phyloP scores from a whole-genome alignment of 2,113 vertebrate genomes.

The Rostratula benghalensis region DNA sequence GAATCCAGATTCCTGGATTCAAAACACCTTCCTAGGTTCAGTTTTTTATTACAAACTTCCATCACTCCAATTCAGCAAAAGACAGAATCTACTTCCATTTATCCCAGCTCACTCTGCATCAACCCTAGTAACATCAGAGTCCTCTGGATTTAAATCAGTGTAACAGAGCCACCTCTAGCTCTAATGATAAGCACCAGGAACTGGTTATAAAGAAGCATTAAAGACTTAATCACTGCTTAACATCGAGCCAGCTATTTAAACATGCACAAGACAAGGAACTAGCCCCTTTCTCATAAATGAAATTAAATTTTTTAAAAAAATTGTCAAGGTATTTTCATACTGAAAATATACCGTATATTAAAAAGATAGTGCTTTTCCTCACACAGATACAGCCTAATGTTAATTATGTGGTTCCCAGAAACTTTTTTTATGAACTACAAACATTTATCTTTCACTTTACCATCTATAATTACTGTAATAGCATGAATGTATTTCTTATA shows the following conservation, averaged over 20 bases:
- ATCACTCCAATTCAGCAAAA: neutral
- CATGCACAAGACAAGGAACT: neutral
- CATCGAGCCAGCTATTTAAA: neutral
- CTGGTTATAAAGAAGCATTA: neutral
- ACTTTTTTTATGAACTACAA: neutral
- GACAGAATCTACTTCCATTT: neutral
- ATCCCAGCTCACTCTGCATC: neutral
- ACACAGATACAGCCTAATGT: neutral
- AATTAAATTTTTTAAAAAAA: neutral
- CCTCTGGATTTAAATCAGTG: neutral
- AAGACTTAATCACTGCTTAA: neutral
- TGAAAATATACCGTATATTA: neutral
- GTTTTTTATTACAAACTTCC: neutral
- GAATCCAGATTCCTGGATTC: neutral
- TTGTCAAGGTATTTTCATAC: neutral
- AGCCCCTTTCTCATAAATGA: neutral
- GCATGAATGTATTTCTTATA: neutral
- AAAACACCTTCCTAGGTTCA: neutral
- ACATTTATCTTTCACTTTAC: neutral
- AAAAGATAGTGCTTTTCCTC: neutral
- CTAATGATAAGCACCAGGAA: neutral
- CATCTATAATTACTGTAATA: neutral
- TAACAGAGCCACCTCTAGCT: neutral
- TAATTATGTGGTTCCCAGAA: neutral
- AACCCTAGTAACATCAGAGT: accelerated